Conservation (phyloP, 2,113 vertebrate genomes). For the Cottus gobio region DNA sequence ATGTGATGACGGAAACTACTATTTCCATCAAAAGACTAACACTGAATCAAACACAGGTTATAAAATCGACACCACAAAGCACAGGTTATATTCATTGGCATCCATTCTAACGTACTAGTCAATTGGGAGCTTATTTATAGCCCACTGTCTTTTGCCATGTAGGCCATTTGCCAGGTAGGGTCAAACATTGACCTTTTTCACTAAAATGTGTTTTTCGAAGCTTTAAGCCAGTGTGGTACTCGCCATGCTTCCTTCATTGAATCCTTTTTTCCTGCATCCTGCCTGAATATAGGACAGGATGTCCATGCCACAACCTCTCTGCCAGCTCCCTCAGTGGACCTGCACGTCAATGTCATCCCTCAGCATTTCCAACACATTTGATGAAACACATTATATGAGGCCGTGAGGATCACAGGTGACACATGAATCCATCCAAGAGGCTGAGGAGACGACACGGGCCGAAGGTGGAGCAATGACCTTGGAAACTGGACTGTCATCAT, state of each 20-base stretch:
- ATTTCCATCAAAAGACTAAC: neutral
- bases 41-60: neutral
- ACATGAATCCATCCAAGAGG: slow-evolving; percentile 22
- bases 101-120: neutral
- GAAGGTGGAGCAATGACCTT: slow-evolving; percentile 55
- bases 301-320: neutral
- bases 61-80: neutral
- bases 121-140: neutral
- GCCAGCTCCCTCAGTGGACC: neutral
- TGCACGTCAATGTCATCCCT: slow-evolving; percentile 16
- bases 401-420: slow-evolving; percentile 15
- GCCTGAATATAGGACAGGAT: slow-evolving; percentile 4
- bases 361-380: slow-evolving; percentile 41
- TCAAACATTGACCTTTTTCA: neutral
- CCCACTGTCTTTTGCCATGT: neutral
- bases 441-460: slow-evolving; percentile 18
- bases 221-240: neutral
- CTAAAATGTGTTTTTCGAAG: neutral
- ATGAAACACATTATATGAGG: slow-evolving; percentile 54
- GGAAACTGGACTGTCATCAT: slow-evolving; percentile 34
- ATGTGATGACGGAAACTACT: neutral
- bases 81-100: neutral
- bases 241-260: neutral
- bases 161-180: neutral
- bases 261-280: neutral